phyloP scores from a whole-genome alignment of 2,113 vertebrate genomes.

The Zingel zingel region DNA sequence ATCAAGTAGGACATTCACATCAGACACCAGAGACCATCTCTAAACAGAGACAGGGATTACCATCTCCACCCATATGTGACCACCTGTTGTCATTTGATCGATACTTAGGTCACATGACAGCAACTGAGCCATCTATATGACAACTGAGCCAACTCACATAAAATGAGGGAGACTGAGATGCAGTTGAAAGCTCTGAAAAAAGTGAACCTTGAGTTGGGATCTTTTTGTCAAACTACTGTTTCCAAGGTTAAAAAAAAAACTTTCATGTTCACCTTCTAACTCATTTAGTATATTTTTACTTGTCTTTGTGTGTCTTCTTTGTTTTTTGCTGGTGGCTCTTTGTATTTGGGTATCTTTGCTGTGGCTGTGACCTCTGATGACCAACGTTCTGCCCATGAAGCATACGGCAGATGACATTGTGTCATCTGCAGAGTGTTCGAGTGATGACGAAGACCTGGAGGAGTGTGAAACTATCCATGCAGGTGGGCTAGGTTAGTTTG shows the following conservation, averaged over 20 bases:
- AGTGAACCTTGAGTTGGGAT: background rate
- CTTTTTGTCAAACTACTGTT: conserved; percentile 4
- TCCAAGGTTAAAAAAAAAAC: background rate
- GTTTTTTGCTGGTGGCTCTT: background rate
- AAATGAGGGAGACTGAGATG: background rate
- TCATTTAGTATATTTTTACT: background rate
- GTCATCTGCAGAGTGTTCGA: conserved; percentile 98
- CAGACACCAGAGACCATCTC: background rate
- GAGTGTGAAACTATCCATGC: conserved; percentile 94
- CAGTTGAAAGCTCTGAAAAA: background rate
- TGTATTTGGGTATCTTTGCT: conserved; percentile 34
- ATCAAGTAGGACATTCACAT: background rate
- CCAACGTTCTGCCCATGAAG: conserved; percentile 38
- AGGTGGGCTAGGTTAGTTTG: conserved; percentile 99
- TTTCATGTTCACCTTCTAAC: conserved; percentile 2
- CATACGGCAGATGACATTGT: conserved; percentile 92
- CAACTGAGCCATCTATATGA: background rate
- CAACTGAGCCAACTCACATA: background rate
- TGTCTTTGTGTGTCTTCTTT: conserved; percentile 32
- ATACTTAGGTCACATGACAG: background rate
- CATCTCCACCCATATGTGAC: background rate
- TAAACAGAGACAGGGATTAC: background rate
- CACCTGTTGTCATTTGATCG: background rate
- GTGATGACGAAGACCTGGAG: conserved; percentile 97
- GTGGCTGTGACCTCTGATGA: conserved; percentile 20